Percentiles rank a stretch among this genome's conserved stretches.
These are phyloP conservation scores for Athalia circularis DNA, from an alignment of 2,888 invertebrate genomes.

Conservation along the genomic window DNA sequence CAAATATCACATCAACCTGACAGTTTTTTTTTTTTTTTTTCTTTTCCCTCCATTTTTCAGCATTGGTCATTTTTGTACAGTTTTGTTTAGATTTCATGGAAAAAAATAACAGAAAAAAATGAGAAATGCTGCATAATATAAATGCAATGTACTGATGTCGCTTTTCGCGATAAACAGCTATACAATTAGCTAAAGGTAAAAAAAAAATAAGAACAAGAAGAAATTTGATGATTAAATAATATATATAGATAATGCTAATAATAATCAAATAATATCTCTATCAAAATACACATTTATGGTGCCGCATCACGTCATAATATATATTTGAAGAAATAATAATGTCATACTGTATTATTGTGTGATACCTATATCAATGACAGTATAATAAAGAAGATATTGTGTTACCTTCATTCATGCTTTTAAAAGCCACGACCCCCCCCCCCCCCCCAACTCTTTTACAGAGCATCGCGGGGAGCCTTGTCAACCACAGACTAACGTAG, in stretches of 20 bases:
- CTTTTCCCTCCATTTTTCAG: neutral
- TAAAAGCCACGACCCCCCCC: no score
- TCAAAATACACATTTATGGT: constrained; percentile 49
- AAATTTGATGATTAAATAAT: no score
- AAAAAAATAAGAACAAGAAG: neutral
- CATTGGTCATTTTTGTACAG: constrained; percentile 64
- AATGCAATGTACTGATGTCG: constrained; percentile 47
- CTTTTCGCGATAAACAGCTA: constrained; percentile 49
- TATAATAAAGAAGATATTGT: constrained; percentile 67
- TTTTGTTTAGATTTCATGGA: constrained; percentile 54
- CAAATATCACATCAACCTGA: neutral
- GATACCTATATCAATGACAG: constrained; percentile 64
- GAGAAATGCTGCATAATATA: no score
- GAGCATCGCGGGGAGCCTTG: no score
- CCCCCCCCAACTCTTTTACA: no score
- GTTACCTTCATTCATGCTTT: constrained; percentile 13
- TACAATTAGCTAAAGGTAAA: constrained; percentile 46
- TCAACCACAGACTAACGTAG: no score
- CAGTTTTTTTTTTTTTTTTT: neutral
- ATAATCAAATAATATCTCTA: constrained; percentile 39
- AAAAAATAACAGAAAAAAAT: no score
- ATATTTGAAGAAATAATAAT: constrained; percentile 51
- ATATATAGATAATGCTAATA: no score
- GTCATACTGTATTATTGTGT: constrained; percentile 63
- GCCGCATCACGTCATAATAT: constrained; percentile 54